A percentile compares a stretch with the other conserved stretches of the same genome.
phyloP scores from a whole-genome alignment of 1,140 invertebrate genomes.

The Maniola jurtina region DNA sequence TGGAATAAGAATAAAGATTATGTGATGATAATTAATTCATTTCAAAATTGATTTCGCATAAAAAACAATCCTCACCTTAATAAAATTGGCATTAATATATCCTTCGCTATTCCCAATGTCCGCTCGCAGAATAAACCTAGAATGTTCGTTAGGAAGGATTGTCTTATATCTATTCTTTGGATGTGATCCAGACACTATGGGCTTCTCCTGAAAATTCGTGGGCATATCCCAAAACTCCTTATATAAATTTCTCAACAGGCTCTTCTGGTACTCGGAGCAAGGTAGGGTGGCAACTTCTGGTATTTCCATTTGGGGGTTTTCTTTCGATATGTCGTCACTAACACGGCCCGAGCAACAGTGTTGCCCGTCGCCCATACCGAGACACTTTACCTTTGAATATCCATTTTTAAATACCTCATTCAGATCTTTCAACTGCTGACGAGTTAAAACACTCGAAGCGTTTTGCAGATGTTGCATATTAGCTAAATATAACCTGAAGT shows the following conservation, averaged over 20 bases:
- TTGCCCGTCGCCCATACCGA: constrained; percentile 48
- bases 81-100: constrained; percentile 94
- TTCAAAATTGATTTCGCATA: not conserved
- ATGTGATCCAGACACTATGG: constrained; percentile 92
- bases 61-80: constrained; percentile 80
- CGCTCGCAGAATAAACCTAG: constrained; percentile 83
- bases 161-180: constrained; percentile 94
- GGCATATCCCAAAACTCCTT: constrained; percentile 97
- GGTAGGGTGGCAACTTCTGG: constrained; percentile 61
- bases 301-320: constrained; percentile 70
- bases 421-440: constrained; percentile 78
- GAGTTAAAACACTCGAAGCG: constrained; percentile 80
- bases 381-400: constrained; percentile 66
- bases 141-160: constrained; percentile 92
- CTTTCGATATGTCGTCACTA: constrained; percentile 45
- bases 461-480: constrained; percentile 85
- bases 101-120: constrained; percentile 74
- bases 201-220: constrained; percentile 92
- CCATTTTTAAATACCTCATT: constrained; percentile 80
- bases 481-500: constrained; percentile 84
- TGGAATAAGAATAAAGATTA: no score
- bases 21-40: no score
- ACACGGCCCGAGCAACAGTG: constrained; percentile 58
- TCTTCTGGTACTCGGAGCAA: constrained; percentile 80
- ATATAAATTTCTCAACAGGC: constrained; percentile 88